Evolutionary conservation across 2,797 vertebrate genomes (phyloP).

Genomic region (Alectoris magna): DNA sequence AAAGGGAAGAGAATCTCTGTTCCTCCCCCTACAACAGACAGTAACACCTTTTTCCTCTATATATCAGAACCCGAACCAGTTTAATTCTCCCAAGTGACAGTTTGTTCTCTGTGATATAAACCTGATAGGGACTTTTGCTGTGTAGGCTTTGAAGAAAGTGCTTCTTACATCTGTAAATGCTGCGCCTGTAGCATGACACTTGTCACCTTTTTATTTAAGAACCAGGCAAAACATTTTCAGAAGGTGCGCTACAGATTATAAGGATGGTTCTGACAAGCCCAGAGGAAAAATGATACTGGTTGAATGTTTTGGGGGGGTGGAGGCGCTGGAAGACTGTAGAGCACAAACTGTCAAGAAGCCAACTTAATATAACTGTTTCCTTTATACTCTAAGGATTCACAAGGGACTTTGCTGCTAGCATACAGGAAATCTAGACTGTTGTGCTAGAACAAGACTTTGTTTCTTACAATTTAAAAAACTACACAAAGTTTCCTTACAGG

Average conservation of each 20-base stretch:
- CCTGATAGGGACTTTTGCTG: background rate
- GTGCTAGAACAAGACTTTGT: conserved; percentile 57
- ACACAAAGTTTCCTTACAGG: conserved; percentile 58
- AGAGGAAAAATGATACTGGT: conserved; percentile 60
- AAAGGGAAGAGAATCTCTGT: background rate
- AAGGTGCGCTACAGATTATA: conserved; percentile 23
- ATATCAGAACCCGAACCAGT: background rate
- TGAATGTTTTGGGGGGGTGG: conserved; percentile 29
- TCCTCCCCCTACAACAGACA: background rate
- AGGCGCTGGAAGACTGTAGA: conserved; percentile 57
- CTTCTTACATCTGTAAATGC: background rate
- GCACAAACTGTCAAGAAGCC: conserved; percentile 69
- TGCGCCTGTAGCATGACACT: conserved; percentile 45
- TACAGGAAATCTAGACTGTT: conserved; percentile 79
- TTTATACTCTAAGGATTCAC: conserved; percentile 73
- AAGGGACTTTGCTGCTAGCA: conserved; percentile 69
- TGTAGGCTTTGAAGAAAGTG: conserved; percentile 27
- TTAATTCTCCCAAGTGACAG: background rate
- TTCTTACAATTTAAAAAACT: conserved; percentile 60
- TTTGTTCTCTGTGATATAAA: background rate
- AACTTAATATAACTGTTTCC: conserved; percentile 76
- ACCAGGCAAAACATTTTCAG: conserved; percentile 33
- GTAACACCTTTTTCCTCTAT: background rate
- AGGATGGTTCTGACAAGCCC: conserved; percentile 29
- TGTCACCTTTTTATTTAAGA: conserved; percentile 48